Percentiles rank a stretch among this genome's conserved stretches.
phyloP scores from a whole-genome alignment of 2,888 invertebrate genomes.

The Cheiracanthium punctorium region DNA sequence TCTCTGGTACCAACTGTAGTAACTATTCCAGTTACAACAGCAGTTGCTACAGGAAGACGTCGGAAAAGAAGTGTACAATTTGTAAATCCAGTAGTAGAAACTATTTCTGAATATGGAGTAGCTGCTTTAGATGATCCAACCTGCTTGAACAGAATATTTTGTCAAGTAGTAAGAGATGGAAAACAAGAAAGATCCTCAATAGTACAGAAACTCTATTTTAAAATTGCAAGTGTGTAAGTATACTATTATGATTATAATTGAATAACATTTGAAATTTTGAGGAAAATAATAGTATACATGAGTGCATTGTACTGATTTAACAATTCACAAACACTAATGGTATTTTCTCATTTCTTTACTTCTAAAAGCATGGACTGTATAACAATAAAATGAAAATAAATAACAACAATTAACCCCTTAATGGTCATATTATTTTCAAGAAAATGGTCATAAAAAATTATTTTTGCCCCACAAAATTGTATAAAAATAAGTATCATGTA shows the following conservation, averaged over 20 bases:
- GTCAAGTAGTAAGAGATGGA: constrained; percentile 55
- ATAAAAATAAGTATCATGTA: no score
- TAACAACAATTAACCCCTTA: no score
- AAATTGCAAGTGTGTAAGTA: constrained; percentile 54
- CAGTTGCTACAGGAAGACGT: constrained; percentile 61
- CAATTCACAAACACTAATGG: background rate
- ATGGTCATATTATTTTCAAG: no score
- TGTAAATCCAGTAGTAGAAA: constrained; percentile 58
- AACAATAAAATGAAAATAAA: no score
- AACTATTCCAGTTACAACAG: constrained; percentile 57
- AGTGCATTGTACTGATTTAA: background rate
- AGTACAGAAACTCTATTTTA: constrained; percentile 60
- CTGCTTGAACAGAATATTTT: constrained; percentile 65
- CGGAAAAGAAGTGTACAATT: constrained; percentile 30
- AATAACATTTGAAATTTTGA: background rate
- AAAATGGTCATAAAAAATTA: no score
- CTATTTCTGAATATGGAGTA: constrained; percentile 50
- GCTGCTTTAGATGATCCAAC: constrained; percentile 53
- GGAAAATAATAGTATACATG: background rate
- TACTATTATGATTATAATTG: background rate
- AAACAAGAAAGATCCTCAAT: constrained; percentile 46
- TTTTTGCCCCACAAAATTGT: no score
- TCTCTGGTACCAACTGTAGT: constrained; percentile 66
- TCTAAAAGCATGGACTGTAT: no score
- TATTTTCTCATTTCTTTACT: no score